phyloP scores from a whole-genome alignment of 2,888 invertebrate species.

The Cephus runcator region DNA sequence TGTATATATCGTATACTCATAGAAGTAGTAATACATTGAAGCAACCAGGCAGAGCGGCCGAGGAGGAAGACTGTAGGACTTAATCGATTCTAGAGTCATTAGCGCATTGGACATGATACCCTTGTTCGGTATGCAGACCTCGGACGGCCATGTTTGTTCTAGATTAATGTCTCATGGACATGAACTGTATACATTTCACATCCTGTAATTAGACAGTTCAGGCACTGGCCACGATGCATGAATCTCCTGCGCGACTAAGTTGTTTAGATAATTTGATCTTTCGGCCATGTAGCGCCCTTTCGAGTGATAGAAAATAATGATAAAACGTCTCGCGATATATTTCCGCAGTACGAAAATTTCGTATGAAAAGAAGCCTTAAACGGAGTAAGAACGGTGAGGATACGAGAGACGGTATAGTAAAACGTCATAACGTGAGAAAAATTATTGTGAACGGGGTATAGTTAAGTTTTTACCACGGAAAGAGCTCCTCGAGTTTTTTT shows the following conservation, averaged over 20 bases:
- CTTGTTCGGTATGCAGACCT: conserved; percentile 28
- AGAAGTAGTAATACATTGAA: background rate
- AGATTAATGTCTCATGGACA: conserved; percentile 57
- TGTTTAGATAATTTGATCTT: background rate
- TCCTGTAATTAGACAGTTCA: conserved; percentile 55
- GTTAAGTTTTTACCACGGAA: background rate
- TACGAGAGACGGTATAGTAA: background rate
- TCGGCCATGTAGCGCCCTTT: background rate
- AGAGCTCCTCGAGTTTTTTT: background rate
- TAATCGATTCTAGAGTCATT: conserved; percentile 61
- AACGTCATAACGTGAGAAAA: background rate
- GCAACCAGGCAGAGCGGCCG: conserved; percentile 10
- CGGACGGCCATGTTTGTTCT: conserved; percentile 54
- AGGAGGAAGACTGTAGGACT: conserved; percentile 20
- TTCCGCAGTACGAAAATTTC: too few relatives aligned
- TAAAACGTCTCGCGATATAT: background rate
- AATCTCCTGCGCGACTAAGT: background rate
- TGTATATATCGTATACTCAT: conserved; percentile 2
- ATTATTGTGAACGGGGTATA: background rate
- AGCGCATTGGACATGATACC: conserved; percentile 54
- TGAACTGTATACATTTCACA: conserved; percentile 48
- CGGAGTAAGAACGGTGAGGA: background rate
- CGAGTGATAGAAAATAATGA: background rate
- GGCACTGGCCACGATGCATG: conserved; percentile 12
- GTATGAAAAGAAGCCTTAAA: background rate